Conservation (phyloP, 2,113 vertebrate species). For the Dolichallabes microphthalmus region DNA sequence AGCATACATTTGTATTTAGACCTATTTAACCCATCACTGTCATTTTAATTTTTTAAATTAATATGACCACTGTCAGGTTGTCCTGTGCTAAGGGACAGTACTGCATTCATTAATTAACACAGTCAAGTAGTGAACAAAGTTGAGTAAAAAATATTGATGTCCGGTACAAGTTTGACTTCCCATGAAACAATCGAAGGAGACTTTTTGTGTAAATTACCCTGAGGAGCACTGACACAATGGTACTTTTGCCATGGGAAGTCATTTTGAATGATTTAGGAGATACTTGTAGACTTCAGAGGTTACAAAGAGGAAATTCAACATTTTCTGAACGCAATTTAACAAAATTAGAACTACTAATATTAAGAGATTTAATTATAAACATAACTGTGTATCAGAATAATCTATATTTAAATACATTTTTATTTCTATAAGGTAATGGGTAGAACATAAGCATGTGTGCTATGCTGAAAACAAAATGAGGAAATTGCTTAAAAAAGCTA, state of each 20-base stretch:
- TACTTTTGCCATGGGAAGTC: neutral
- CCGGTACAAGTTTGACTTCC: neutral
- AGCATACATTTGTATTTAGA: conserved; percentile 37
- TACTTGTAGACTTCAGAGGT: neutral
- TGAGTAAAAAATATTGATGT: neutral
- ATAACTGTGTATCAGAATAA: neutral
- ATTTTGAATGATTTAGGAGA: neutral
- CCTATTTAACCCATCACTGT: conserved; percentile 37
- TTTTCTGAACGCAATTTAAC: neutral
- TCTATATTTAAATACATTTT: neutral
- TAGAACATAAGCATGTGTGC: neutral
- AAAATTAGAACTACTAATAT: neutral
- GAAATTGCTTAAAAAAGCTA: neutral
- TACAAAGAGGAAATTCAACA: neutral
- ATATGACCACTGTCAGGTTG: conserved; percentile 32
- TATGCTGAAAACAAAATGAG: neutral
- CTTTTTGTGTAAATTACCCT: neutral
- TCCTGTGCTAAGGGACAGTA: conserved; percentile 23
- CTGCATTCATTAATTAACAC: conserved; percentile 6
- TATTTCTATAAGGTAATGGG: neutral
- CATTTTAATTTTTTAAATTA: conserved; percentile 34
- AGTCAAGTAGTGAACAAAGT: neutral
- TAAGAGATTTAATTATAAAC: neutral
- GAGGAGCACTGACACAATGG: neutral
- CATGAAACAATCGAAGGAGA: neutral